Base-by-base conservation (phyloP, 2,797 vertebrate species). In the Lateolabrax maculatus region DNA sequence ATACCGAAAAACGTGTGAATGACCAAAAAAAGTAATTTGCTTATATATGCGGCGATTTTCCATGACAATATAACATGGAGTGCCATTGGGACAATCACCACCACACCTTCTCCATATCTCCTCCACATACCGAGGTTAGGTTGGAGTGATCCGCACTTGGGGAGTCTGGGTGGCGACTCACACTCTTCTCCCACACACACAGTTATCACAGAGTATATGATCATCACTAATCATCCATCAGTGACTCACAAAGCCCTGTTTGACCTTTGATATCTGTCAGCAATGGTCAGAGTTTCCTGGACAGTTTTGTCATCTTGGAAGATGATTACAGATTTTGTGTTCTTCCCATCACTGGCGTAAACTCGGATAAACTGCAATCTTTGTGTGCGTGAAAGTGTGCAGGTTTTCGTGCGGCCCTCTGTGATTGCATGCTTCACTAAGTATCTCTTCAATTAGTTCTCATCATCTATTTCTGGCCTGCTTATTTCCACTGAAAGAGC, bases 71-170 rank as follows among this genome's bases (percentile, higher is more conserved):
- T 13, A 0, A 9, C 15, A 65, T 49, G 49, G 37, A 64, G 60
- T 46, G 31, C 51, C 19, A 36, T 8, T 75, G 34, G 70, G 53
- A 79, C n/a, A 71, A 39, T 61, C 43, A 21, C 48, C 16, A 12
- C 79, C 86, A 79, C 84, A 53, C 83, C 69, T 69, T 44, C 25
- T 62, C 23, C 11, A 29, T 29, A 64, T 31, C 69, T 74, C 75
- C 75, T 80, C 72, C 79, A 56, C 83, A 84, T 39, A 37, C 69
- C 69, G 72, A 75, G 48, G 75, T 77, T 16, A 36, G 49, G 39
- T 25, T 70, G 18, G 11, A 31, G 0, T 48, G 6, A 46, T 9
- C 15, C 9, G 0, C 15, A 41, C n/a, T 46, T 27, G 43, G 21
- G 53, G 46, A 56, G 44, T 58, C 56, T 52, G 39, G 49, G 25